These are phyloP conservation scores for Cinclus mexicanus DNA, from an alignment of 2,113 vertebrate species.

Conservation along the genomic window DNA sequence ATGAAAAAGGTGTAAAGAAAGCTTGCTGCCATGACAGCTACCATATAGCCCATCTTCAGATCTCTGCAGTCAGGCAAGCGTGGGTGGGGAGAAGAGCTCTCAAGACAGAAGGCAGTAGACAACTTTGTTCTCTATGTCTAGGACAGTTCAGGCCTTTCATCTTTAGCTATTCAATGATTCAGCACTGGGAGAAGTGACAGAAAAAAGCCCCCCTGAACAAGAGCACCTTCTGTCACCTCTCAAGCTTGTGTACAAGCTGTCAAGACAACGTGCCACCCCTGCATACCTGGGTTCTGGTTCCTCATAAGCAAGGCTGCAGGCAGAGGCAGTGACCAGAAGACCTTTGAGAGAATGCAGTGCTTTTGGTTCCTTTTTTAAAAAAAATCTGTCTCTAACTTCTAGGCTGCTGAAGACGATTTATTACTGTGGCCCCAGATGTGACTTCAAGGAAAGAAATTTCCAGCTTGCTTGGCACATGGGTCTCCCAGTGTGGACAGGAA, in stretches of 20 bases:
- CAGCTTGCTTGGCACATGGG: accelerated
- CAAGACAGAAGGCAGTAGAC: background rate
- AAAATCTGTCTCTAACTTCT: background rate
- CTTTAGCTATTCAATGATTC: background rate
- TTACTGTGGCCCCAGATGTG: background rate
- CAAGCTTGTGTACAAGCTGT: background rate
- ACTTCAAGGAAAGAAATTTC: background rate
- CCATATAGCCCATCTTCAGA: background rate
- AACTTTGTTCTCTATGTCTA: background rate
- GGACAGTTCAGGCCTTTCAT: constrained; percentile 9
- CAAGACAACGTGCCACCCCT: background rate
- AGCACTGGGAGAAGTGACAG: background rate
- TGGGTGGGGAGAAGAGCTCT: background rate
- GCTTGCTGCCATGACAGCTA: constrained; percentile 33
- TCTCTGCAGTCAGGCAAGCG: background rate
- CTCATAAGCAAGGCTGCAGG: background rate
- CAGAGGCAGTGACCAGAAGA: background rate
- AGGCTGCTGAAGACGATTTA: background rate
- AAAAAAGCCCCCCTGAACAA: background rate
- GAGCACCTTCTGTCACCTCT: background rate
- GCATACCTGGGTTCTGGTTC: background rate
- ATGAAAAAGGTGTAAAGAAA: background rate
- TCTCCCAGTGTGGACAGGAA: background rate
- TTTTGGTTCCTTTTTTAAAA: background rate
- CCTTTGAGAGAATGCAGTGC: background rate